phyloP scores from a whole-genome alignment of 92 coral and sea anemone species.

The Porites lobata region DNA sequence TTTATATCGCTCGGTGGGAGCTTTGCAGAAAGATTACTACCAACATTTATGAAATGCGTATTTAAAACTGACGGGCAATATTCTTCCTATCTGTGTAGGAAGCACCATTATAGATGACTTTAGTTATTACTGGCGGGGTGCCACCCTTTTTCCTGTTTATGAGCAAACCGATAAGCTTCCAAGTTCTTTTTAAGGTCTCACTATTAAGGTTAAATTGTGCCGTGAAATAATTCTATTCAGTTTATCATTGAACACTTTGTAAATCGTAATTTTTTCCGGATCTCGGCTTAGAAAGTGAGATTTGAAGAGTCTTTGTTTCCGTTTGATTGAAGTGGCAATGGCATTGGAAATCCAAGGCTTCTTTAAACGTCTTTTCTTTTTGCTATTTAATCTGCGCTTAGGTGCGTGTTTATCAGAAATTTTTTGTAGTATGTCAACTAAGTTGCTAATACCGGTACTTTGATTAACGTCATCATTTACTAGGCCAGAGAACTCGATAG shows the following conservation, averaged over 20 bases:
- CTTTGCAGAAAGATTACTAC: too few species aligned
- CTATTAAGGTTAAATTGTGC: not conserved
- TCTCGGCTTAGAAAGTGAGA: constrained; percentile 8
- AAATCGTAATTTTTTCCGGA: not conserved
- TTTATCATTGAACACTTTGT: not conserved
- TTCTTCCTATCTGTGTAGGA: too few species aligned
- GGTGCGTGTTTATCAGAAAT: constrained; percentile 64
- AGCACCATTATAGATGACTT: too few species aligned
- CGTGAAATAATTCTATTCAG: not conserved
- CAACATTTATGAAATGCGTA: too few species aligned
- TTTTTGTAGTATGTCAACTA: constrained; percentile 32
- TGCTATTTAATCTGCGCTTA: constrained; percentile 20
- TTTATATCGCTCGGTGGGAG: too few species aligned
- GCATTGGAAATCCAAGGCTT: constrained; percentile 50
- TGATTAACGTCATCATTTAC: constrained; percentile 35
- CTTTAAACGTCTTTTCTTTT: constrained; percentile 11
- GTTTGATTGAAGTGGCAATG: constrained; percentile 50
- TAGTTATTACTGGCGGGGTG: too few species aligned
- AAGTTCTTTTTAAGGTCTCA: not conserved
- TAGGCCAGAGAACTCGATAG: constrained; percentile 50
- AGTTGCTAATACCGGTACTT: constrained; percentile 40
- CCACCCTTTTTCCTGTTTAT: not conserved
- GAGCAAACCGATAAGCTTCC: not conserved
- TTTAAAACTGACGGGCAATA: too few species aligned
- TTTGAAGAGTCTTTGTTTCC: constrained; percentile 47